Conservation (phyloP, 2,888 invertebrate genomes). For the Hypomecis punctinalis region DNA sequence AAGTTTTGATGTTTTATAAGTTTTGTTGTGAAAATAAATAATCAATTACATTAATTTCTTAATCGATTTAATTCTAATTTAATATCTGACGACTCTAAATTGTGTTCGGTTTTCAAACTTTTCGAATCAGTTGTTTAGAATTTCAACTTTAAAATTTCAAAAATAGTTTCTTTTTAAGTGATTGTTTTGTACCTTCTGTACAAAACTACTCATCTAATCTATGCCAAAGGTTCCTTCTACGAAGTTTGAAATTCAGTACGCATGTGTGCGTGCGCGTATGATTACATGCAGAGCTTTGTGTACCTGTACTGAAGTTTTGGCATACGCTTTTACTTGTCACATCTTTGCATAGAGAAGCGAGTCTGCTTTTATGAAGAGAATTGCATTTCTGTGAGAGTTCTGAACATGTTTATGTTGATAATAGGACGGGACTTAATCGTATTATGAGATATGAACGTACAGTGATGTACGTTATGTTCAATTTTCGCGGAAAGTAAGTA, state of each 20-base stretch:
- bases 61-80: too few species aligned
- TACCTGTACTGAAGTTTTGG: conserved; percentile 37
- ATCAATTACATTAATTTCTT: too few species aligned
- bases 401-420: conserved; percentile 22
- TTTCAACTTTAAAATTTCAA: neutral
- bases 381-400: conserved; percentile 30
- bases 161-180: neutral
- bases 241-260: conserved; percentile 39
- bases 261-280: conserved; percentile 36
- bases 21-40: too few species aligned
- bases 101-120: too few species aligned
- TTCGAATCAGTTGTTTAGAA: too few species aligned
- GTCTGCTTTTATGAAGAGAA: conserved; percentile 28
- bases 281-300: conserved; percentile 31
- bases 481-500: too few species aligned
- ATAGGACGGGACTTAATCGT: conserved; percentile 19
- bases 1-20: too few species aligned
- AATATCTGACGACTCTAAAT: too few species aligned
- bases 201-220: conserved; percentile 16
- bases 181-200: neutral
- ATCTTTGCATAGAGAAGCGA: conserved; percentile 32
- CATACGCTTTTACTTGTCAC: conserved; percentile 40
- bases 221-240: conserved; percentile 30
- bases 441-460: neutral
- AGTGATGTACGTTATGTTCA: neutral